Evolutionary conservation across 2,797 vertebrate genomes (phyloP).

Genomic region (Microchirus variegatus): DNA sequence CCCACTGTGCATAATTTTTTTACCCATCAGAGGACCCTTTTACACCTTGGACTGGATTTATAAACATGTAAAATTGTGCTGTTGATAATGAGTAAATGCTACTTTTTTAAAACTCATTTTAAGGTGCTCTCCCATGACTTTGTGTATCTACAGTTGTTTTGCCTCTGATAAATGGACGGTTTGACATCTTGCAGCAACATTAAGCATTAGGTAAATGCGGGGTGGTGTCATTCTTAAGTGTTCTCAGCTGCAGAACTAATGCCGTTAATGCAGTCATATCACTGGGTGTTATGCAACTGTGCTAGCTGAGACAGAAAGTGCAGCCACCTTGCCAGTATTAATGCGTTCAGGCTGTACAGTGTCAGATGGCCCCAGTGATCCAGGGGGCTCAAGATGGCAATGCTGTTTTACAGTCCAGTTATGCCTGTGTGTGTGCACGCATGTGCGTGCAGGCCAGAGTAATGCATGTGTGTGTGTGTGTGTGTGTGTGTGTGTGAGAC

Average conservation of each 20-base stretch:
- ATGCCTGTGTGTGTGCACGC: constrained; percentile 43
- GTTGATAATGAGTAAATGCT: neutral
- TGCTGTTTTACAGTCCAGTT: constrained; percentile 59
- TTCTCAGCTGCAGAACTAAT: constrained; percentile 56
- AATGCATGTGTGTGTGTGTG: no score
- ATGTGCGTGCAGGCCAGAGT: no score
- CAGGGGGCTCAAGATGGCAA: constrained; percentile 67
- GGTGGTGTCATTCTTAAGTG: constrained; percentile 19
- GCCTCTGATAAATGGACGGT: constrained; percentile 6
- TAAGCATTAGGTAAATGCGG: constrained; percentile 27
- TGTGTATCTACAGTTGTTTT: constrained; percentile 8
- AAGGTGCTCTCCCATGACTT: neutral
- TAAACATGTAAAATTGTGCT: neutral
- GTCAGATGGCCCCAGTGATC: constrained; percentile 67
- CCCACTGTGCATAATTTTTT: neutral
- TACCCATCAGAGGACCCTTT: constrained; percentile 27
- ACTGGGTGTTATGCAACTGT: constrained; percentile 63
- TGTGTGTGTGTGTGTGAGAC: constrained; percentile 31
- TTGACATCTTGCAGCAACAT: constrained; percentile 19
- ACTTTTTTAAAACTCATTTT: neutral
- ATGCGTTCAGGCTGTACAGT: constrained; percentile 60
- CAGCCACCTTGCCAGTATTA: constrained; percentile 58
- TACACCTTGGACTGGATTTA: constrained; percentile 33
- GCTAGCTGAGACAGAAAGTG: constrained; percentile 48
- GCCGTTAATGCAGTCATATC: constrained; percentile 58